Base-by-base conservation (phyloP, 30 jellyfish, hydroid and myxozoan genomes). In the Calvadosia cruxmelitensis region DNA sequence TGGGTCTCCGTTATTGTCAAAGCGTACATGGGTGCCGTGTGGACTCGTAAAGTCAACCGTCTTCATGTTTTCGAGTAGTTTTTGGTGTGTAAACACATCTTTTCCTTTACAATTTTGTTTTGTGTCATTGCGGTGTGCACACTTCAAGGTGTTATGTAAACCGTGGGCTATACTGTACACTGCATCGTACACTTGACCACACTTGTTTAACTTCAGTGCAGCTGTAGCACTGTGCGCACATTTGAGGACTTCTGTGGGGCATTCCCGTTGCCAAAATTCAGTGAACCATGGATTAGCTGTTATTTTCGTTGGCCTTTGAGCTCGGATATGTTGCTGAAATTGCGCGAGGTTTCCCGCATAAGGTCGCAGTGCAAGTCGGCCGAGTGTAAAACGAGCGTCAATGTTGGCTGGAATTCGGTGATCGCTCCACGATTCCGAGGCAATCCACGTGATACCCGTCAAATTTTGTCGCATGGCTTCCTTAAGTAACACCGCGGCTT, bases 341-440 rank as follows among this genome's bases (percentile, higher is more conserved):
- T 93, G 94, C 31, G 61, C 64, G 34, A 79, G 82, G n/a, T 52
- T 71, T 0, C 81, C 84, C 32, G 86, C 72, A 0, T 81, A 72
- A 0, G 99, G 99, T 15, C 78, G 78, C 0, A 91, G 71, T 1
- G 95, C 99, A 50, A 91, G 66, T 77, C 81, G 51, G 3, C 99
- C 99, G 3, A 80, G 34, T 1, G 81, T 94, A 23, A 91, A 92
- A 23, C 91, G 68, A 20, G 42, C 79, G 71, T 91, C 63, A 1
- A 91, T 64, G 31, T 69, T 72, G 27, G 69, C 50, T 35, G 81
- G 84, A 20, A 69, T 49, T n/a, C 29, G 30, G 35, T 80, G 72
- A 50, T 68, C 66, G 0, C 99, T 94, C 87, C 93, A 91, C 12
- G 94, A 71, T 75, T 91, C 99, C 0, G 99, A 79, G 27, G 99